phyloP scores from a whole-genome alignment of 1,140 invertebrate species.

The Drosophila miranda region DNA sequence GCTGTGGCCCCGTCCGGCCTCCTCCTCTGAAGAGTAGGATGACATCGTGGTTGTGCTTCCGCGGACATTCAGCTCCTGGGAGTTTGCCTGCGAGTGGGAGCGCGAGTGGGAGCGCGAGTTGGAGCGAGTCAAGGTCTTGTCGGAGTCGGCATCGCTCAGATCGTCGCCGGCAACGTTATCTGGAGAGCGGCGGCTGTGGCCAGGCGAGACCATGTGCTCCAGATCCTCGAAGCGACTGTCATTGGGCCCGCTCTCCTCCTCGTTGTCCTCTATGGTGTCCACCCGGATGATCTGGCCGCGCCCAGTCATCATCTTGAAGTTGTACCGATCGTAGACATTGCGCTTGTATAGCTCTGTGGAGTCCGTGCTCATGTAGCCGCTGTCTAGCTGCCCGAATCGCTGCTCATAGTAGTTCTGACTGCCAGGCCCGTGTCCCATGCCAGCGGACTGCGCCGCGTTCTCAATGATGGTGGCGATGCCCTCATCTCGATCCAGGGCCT shows the following conservation, averaged over 20 bases:
- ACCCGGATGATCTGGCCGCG: constrained; percentile 72
- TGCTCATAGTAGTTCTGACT: constrained; percentile 77
- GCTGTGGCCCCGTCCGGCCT: constrained; percentile 56
- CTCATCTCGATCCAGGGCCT: constrained; percentile 67
- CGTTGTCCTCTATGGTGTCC: constrained; percentile 80
- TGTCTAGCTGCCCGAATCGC: constrained; percentile 83
- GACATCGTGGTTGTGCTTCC: constrained; percentile 53
- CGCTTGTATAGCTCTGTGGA: constrained; percentile 84
- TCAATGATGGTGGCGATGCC: constrained; percentile 80
- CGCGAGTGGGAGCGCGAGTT: constrained; percentile 53
- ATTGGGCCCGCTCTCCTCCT: constrained; percentile 63
- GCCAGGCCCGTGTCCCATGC: constrained; percentile 30
- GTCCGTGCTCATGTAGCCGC: constrained; percentile 90
- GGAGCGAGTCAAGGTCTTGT: constrained; percentile 71
- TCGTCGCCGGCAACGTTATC: constrained; percentile 36
- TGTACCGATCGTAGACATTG: constrained; percentile 79
- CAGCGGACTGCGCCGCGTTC: constrained; percentile 46
- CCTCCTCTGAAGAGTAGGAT: constrained; percentile 69
- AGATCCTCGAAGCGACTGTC: constrained; percentile 73
- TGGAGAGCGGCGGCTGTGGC: constrained; percentile 24
- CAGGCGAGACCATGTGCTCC: constrained; percentile 74
- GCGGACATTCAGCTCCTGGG: constrained; percentile 50
- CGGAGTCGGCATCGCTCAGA: constrained; percentile 74
- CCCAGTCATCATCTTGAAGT: constrained; percentile 72
- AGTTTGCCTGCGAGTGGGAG: constrained; percentile 52